These are phyloP conservation scores for Lethenteron reissneri DNA, from an alignment of 2,113 vertebrate species.

Conservation along the genomic window DNA sequence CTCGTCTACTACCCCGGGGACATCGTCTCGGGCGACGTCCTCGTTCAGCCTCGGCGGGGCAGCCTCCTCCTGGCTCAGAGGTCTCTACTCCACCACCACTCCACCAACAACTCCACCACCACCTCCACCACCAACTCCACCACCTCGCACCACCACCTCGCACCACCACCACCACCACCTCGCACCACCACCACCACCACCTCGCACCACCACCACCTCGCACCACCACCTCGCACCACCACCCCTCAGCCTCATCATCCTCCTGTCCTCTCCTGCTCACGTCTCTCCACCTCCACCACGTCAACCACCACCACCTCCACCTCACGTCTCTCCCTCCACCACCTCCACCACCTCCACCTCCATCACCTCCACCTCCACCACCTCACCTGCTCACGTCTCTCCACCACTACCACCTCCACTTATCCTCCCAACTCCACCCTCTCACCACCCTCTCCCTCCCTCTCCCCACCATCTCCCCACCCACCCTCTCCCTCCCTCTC, in stretches of 20 bases:
- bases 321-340: background rate
- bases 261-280: conserved; percentile 1
- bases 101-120: background rate
- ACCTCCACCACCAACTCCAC: background rate
- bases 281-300: background rate
- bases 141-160: background rate
- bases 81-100: background rate
- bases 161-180: too few relatives aligned
- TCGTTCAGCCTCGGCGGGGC: too few relatives aligned
- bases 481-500: too few relatives aligned
- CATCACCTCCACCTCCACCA: background rate
- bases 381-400: background rate
- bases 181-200: too few relatives aligned
- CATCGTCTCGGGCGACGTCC: too few relatives aligned
- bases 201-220: too few relatives aligned
- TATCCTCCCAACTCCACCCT: background rate
- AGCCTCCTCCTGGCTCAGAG: background rate
- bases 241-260: too few relatives aligned
- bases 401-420: background rate
- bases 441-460: too few relatives aligned
- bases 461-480: too few relatives aligned
- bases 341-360: background rate
- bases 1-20: too few relatives aligned
- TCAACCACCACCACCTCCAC: background rate
- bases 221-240: too few relatives aligned